Base-by-base conservation (phyloP, 2,888 invertebrate species). In the Conomelus anceps region DNA sequence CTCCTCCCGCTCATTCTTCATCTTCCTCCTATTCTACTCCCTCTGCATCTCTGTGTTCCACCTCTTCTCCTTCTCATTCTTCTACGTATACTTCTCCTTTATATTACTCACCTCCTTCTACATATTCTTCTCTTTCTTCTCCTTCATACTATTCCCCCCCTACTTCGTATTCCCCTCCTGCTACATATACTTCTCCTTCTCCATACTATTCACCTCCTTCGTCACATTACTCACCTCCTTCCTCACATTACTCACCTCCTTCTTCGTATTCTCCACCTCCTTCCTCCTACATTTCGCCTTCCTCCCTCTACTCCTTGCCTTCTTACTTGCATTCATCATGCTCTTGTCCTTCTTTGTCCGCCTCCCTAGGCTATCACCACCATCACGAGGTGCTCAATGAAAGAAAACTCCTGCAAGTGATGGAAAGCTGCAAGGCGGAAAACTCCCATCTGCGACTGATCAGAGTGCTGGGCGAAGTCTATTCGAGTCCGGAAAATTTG, bases 391-490 rank as follows among this genome's bases (percentile, higher is more conserved):
- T 95, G 94, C 92, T 98, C 91, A 97, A 97, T 87, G 98, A 98
- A 93, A 95, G 96, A 90, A 95, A 95, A 90, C 94, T 98, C 89
- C 94, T 95, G 92, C 95, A 96, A 91, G 94, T 98, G 90, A 96
- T 98, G 91, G 96, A 96, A 91, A 95, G 95, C 91, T 98, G 98
- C 92, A 94, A 96, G 92, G 94, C 95, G 90, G 95, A 94, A 85
- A 94, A 96, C 91, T 94, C 95, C 89, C 97, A 96, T 92, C 95
- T 96, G 86, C 95, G 96, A 13, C 93, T 98, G 86, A 96, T 97
- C 90, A 94, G 96, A 89, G 96, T 96, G 20, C 93, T 98, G 34
- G 96, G 97, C 0, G 96, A 96, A 93, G 96, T 98, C 0, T 98
- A 97, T 93, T 95, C 95, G 29, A 94, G 94, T 90, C 95, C 96